Evolutionary conservation across 1,140 invertebrate genomes (phyloP), one percentile per base, ranked within the genome.

Genomic region (Listronotus oregonensis): DNA sequence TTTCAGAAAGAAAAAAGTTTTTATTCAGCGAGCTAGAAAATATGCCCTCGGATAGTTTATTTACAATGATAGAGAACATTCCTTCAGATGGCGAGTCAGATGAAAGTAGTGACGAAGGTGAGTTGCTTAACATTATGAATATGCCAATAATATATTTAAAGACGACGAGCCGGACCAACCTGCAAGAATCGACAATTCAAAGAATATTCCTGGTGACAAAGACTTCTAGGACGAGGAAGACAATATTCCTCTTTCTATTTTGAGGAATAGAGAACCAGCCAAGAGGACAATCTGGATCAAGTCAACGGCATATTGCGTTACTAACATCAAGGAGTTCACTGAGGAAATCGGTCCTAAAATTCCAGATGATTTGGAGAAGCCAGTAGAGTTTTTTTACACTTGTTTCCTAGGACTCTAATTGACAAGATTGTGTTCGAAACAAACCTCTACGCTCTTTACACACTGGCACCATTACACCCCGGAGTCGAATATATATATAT

Each of bases 11-110:
- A 50, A 50, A 50, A 50, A 18, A 17, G 47, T 50, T 17, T 50
- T 50, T 18, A 50, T 50, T 17, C 47, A 17, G 47, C 14, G 47
- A 17, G 47, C 47, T 50, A 50, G 47, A 50, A 18, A 50, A 50
- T 50, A 50, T 50, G 47, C 21, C 47, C 14, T 12, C 21, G 27
- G 47, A 50, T 50, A 17, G 47, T 27, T 27, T 27, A 27, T 27
- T 27, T 27, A 27, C 21, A 27, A 27, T 27, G 21, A 27, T 27
- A 27, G 47, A 50, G 47, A 50, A 18, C 27, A 50, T 50, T 50
- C 47, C 47, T 50, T 50, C 47, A 50, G 47, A 50, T 50, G 21
- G 47, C n/a, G 47, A 50, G 47, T 50, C 47, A 50, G 47, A 17
- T 14, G 21, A 50, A 12, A 18, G 11, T 14, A 50, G 47, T 17